Base-by-base conservation (phyloP, 2,113 vertebrate species). In the Pao palembangensis region DNA sequence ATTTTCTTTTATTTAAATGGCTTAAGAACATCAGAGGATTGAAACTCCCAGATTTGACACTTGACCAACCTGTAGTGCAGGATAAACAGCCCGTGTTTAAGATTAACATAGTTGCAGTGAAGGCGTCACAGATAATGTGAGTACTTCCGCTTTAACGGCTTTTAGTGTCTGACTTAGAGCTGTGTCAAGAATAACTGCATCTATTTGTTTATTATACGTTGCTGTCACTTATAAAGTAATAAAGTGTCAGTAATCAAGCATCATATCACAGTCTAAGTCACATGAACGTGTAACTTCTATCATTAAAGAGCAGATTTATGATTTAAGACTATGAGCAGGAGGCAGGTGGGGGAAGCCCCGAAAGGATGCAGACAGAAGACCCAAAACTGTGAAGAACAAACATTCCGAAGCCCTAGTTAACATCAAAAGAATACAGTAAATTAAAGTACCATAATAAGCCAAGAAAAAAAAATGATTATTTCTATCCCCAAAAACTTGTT, bases 1-100 rank as follows among this genome's bases (percentile, higher is more conserved):
- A 31, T 43, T 51, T 57, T 28, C 25, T 28, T 28, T 47, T 2
- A 56, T 66, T 51, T 50, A 48, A 82, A 84, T 73, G 70, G 60
- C 65, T 80, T 72, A 4, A 69, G 31, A 3, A 6, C 60, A 53
- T 14, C 42, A 21, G 41, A 51, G 58, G 8, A 23, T 2, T 51
- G 43, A 38, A 38, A 38, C 34, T 38, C 34, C 28, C 34, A 38
- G 34, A 38, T 38, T 1, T 38, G 34, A 10, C 8, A 12, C 34
- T 8, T 3, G 2, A 11, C 34, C 34, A 4, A 51, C 17, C 55
- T 53, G 28, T 65, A 50, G 41, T 46, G n/a, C 15, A 31, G 34
- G 11, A 38, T 38, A 38, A 12, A 8, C 34, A 38, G 34, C 34
- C 34, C 10, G 34, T 38, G 34, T 38, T 12, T 3, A 38, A 3